A percentile compares a stretch with the other conserved stretches of the same genome.
Evolutionary conservation across 2,797 vertebrate species (phyloP).

Genomic region (Capromys pilorides): DNA sequence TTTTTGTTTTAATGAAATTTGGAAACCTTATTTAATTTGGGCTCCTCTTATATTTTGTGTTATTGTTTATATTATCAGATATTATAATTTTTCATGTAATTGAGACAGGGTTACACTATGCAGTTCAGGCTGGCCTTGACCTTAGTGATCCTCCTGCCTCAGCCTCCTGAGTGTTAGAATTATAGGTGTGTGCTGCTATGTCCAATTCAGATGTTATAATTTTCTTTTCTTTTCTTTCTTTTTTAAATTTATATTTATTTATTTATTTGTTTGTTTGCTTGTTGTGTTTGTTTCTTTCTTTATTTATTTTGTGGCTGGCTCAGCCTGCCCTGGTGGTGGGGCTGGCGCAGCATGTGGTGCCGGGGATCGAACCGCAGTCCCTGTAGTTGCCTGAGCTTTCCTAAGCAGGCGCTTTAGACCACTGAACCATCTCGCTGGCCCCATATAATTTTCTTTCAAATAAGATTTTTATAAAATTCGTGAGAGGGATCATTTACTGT

Average conservation of each 20-base stretch:
- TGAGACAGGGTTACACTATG: background rate
- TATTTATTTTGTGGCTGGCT: too few relatives aligned
- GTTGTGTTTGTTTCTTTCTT: too few relatives aligned
- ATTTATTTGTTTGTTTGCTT: too few relatives aligned
- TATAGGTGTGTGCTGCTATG: background rate
- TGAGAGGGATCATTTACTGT: background rate
- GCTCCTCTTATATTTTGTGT: background rate
- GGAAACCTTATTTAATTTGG: slow-evolving; percentile 26
- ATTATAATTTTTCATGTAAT: background rate
- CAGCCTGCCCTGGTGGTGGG: too few relatives aligned
- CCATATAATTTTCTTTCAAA: slow-evolving; percentile 54
- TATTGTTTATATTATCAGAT: slow-evolving; percentile 32
- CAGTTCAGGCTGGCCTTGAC: background rate
- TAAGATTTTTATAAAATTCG: slow-evolving; percentile 5
- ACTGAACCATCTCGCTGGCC: too few relatives aligned
- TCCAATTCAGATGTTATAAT: background rate
- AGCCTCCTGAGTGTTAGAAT: background rate
- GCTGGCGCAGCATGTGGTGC: too few relatives aligned
- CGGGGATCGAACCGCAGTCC: too few relatives aligned
- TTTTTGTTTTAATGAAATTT: slow-evolving; percentile 29
- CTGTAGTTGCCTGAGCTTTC: too few relatives aligned
- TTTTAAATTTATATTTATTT: too few relatives aligned
- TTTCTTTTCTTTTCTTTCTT: too few relatives aligned
- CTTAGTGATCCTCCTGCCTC: background rate
- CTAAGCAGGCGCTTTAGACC: too few relatives aligned